phyloP scores from a whole-genome alignment of 2,888 invertebrate genomes.

The Rhodophaea formosa region DNA sequence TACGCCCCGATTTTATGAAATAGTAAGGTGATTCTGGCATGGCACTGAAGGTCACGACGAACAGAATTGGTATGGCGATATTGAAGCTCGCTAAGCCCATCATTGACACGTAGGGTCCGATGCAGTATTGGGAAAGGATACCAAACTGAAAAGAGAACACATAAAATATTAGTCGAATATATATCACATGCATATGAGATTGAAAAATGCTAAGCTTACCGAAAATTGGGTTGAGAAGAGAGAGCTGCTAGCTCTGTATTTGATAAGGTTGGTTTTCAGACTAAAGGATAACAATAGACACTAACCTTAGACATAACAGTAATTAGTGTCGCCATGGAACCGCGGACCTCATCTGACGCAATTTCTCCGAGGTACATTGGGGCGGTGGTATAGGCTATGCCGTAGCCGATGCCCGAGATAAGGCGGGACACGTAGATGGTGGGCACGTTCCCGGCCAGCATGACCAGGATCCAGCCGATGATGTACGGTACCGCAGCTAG shows the following conservation, averaged over 20 bases:
- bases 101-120: conserved; percentile 82
- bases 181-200: no score
- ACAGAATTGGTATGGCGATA: conserved; percentile 77
- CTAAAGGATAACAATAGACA: conserved; percentile 3
- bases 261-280: no score
- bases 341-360: conserved; percentile 81
- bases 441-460: conserved; percentile 79
- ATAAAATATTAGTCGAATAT: no score
- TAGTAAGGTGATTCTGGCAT: conserved; percentile 86
- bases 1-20: conserved; percentile 70
- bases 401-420: conserved; percentile 83
- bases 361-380: conserved; percentile 84
- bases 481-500: conserved; percentile 82
- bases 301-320: conserved; percentile 80
- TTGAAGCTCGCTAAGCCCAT: conserved; percentile 78
- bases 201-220: no score
- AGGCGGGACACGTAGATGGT: conserved; percentile 81
- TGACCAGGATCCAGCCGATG: conserved; percentile 83
- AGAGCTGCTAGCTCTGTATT: no score
- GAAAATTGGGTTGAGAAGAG: no score
- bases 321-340: conserved; percentile 82
- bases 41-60: conserved; percentile 78
- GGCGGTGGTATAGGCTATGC: conserved; percentile 81
- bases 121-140: conserved; percentile 81
- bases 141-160: conserved; percentile 64